Percentiles rank a stretch among this genome's conserved stretches.
These are phyloP conservation scores for Steinernema scapterisci DNA, from an alignment of 2,888 invertebrate genomes.

Conservation along the genomic window DNA sequence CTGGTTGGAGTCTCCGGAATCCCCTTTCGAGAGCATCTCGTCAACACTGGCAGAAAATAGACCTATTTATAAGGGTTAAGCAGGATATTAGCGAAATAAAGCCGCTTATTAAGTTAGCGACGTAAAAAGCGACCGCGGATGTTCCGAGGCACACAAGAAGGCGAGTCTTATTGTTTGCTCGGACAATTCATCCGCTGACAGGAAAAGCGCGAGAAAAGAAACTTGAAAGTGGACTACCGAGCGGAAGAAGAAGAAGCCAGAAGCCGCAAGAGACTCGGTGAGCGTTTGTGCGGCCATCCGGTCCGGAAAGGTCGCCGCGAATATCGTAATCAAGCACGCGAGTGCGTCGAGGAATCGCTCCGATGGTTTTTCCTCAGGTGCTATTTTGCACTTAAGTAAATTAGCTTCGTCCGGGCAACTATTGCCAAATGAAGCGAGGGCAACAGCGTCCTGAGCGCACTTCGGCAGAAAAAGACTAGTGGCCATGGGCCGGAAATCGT, in stretches of 20 bases:
- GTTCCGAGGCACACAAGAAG: too few relatives aligned
- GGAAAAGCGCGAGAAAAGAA: not conserved
- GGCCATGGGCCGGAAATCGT: not conserved
- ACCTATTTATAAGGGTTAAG: too few relatives aligned
- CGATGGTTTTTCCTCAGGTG: conserved; percentile 2
- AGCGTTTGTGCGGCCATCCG: not conserved
- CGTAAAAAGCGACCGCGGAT: too few relatives aligned
- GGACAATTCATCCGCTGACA: too few relatives aligned
- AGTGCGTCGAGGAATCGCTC: not conserved
- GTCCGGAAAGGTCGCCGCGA: not conserved
- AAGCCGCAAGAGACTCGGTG: not conserved
- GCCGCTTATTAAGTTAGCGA: too few relatives aligned
- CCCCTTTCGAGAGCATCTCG: too few relatives aligned
- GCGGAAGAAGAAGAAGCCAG: not conserved
- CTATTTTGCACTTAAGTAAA: conserved; percentile 25
- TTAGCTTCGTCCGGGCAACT: conserved; percentile 27
- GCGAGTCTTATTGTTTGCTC: too few relatives aligned
- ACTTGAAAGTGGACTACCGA: not conserved
- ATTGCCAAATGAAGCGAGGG: conserved; percentile 21
- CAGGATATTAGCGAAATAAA: too few relatives aligned
- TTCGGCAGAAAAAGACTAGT: not conserved
- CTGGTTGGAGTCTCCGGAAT: too few relatives aligned
- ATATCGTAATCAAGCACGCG: not conserved
- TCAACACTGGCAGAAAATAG: too few relatives aligned
- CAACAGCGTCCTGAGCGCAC: not conserved